Evolutionary conservation across 2,113 vertebrate species (phyloP).

Genomic region (Colistium nudipinnis): DNA sequence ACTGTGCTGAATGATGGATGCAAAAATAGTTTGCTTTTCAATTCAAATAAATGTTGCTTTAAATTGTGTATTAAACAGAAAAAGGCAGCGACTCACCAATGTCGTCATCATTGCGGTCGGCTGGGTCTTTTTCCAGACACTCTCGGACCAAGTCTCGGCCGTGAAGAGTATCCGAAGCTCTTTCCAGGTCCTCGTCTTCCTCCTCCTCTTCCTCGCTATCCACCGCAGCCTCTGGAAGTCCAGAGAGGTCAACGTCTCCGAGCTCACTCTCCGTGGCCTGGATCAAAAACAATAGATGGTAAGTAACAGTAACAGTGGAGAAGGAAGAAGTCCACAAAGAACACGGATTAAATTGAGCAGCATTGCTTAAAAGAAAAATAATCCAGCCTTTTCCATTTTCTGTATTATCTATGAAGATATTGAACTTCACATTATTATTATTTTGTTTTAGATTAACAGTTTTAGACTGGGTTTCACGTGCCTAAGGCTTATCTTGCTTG

Average conservation of each 20-base stretch:
- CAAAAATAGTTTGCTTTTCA: not conserved
- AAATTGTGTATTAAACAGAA: not conserved
- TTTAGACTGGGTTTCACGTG: not conserved
- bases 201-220: conserved; percentile 98
- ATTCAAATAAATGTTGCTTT: not conserved
- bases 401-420: not conserved
- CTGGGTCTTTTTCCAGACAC: conserved; percentile 96
- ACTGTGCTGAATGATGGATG: conserved; percentile 43
- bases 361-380: not conserved
- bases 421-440: not conserved
- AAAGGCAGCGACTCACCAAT: conserved; percentile 83
- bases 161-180: conserved; percentile 89
- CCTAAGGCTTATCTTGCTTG: not conserved
- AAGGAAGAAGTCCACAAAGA: not conserved
- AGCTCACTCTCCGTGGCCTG: conserved; percentile 97
- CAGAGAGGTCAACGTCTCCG: conserved; percentile 95
- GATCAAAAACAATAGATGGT: conserved; percentile 22
- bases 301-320: not conserved
- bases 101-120: conserved; percentile 94
- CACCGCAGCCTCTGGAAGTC: conserved; percentile 94
- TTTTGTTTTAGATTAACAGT: not conserved
- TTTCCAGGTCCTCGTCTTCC: conserved; percentile 96
- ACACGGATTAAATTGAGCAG: not conserved
- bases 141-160: conserved; percentile 94
- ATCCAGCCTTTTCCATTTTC: not conserved